Base-by-base conservation (phyloP, 2,113 vertebrate species). In the Hippocampus mohnikei region DNA sequence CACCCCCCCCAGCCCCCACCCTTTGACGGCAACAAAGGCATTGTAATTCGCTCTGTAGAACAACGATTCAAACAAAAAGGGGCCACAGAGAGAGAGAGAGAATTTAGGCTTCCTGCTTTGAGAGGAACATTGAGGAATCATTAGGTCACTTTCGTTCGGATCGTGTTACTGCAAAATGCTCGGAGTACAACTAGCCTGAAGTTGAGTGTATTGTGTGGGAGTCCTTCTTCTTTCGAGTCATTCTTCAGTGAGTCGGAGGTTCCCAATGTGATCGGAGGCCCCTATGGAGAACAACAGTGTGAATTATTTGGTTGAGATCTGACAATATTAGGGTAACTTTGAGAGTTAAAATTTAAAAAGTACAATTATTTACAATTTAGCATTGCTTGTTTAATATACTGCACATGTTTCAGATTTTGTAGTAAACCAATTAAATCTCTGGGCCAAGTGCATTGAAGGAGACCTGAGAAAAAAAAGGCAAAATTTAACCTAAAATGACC, bases 131-230 rank as follows among this genome's bases (percentile, higher is more conserved):
- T 80, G 68, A 74, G 90, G 91, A 91, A 90, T 90, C 88, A 84
- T 89, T 81, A 80, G 56, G 86, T 91, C 87, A 71, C 71, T 83
- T 70, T 63, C 70, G 60, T 55, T 56, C 56, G 42, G 71, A 79
- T 88, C 83, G 82, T 80, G 81, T 92, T 92, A 93, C 92, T 92
- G 92, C 91, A 92, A 89, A 90, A 85, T 73, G 82, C 87, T 90
- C 88, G 52, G 21, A 80, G 84, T 27, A 60, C 25, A 60, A 60
- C 27, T 60, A 33, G 7, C 58, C 58, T 33, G 58, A 60, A 33
- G 58, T 60, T 60, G 58, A 60, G 58, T 60, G 58, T 33, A 33
- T 18, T 60, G 58, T 37, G 58, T 60, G 27, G 27, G 27, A 33
- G 58, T 53, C 27, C 15, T 60, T 60, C 56, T 59, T 59, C 27